These are phyloP conservation scores for Chironomus tepperi DNA, from an alignment of 1,140 invertebrate species.

Conservation along the genomic window DNA sequence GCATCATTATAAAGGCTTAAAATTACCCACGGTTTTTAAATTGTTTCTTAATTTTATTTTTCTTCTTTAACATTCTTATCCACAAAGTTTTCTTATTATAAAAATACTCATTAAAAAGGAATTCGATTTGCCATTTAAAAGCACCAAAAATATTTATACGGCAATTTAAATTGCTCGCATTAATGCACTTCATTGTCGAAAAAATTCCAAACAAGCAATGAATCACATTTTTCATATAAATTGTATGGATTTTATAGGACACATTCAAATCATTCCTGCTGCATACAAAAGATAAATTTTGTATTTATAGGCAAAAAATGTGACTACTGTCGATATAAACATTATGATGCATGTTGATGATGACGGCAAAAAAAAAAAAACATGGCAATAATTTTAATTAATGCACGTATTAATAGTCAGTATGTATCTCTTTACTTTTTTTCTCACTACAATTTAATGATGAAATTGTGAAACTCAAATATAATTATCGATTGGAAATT, in stretches of 20 bases:
- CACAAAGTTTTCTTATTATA: background rate
- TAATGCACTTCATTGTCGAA: too few species aligned
- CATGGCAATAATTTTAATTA: conserved; percentile 8
- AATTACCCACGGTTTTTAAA: too few species aligned
- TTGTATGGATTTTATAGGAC: too few species aligned
- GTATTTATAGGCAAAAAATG: background rate
- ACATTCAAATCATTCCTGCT: too few species aligned
- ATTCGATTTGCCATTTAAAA: background rate
- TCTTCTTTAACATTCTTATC: background rate
- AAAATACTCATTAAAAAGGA: background rate
- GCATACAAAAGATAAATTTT: background rate
- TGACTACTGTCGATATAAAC: background rate
- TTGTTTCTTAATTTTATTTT: too few species aligned
- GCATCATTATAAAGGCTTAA: too few species aligned
- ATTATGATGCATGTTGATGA: background rate
- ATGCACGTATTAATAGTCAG: background rate
- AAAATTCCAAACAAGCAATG: too few species aligned
- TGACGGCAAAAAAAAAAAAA: background rate
- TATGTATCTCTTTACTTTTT: background rate
- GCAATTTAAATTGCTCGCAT: background rate
- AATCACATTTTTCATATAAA: too few species aligned
- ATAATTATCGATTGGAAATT: background rate
- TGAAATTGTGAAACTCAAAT: background rate
- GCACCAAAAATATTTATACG: background rate
- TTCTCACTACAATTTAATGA: background rate